These are phyloP conservation scores for Mechanitis messenoides DNA, from an alignment of 2,888 invertebrate species.

Conservation along the genomic window DNA sequence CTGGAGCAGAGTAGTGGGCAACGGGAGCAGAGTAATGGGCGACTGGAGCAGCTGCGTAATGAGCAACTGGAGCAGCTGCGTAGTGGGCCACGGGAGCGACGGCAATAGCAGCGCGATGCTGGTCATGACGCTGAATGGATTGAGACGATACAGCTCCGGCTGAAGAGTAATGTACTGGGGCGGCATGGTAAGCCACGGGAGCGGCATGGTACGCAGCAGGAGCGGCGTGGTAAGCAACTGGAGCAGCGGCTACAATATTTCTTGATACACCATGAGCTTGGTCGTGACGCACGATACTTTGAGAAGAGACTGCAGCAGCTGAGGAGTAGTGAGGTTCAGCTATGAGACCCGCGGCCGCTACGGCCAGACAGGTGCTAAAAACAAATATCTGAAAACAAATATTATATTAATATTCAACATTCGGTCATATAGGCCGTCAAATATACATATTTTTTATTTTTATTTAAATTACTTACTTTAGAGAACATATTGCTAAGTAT, in stretches of 20 bases:
- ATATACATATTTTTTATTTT: too few species aligned
- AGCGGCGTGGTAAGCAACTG: conserved; percentile 38
- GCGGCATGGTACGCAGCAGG: conserved; percentile 31
- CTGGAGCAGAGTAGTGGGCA: conserved; percentile 38
- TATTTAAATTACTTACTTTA: conserved; percentile 47
- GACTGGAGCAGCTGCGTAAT: conserved; percentile 37
- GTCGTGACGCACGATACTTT: conserved; percentile 55
- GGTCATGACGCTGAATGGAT: conserved; percentile 58
- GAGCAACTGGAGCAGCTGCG: conserved; percentile 30
- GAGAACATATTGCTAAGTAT: conserved; percentile 48
- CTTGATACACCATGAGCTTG: conserved; percentile 35
- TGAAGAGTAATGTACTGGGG: conserved; percentile 36
- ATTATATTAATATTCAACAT: neutral
- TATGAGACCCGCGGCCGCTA: conserved; percentile 33
- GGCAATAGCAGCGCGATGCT: conserved; percentile 38
- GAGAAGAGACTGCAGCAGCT: conserved; percentile 50
- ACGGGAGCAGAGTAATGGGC: conserved; percentile 38
- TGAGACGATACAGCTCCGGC: conserved; percentile 46
- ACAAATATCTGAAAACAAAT: conserved; percentile 17
- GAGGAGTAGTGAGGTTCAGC: conserved; percentile 50
- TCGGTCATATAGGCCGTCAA: neutral
- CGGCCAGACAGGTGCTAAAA: neutral
- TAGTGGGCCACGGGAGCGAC: conserved; percentile 42
- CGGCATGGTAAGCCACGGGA: conserved; percentile 19
- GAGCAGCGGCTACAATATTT: conserved; percentile 38